Base-by-base conservation (phyloP, 1,140 invertebrate species). In the Drosophila virilis region DNA sequence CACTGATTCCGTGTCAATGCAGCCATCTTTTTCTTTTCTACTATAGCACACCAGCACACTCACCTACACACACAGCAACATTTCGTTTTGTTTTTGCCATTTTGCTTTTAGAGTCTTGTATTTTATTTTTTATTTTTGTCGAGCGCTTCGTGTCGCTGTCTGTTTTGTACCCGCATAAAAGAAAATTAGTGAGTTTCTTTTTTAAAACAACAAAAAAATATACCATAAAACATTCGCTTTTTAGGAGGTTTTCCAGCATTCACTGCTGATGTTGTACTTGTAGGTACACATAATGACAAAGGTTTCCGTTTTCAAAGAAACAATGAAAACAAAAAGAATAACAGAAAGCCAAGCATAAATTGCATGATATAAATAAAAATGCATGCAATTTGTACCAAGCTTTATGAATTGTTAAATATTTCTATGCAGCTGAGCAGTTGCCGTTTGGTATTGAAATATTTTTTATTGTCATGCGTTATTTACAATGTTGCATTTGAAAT, bases 1-100 rank as follows among this genome's bases (percentile, higher is more conserved):
- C 80, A 84, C 84, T 84, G 84, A 88, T 89, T 89, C 83, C 78
- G 77, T 84, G 79, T 83, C 73, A 72, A 51, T 85, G 78, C 82
- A 88, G 76, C 83, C 78, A 86, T 86, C 82, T 82, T 86, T 86
- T 88, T 88, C 84, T 83, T 88, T 88, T 88, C 84, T 73, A 89
- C 79, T 66, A 77, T 57, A 76, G 42, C 45, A 74, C 77, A 78
- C 77, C 57, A 68, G 72, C 73, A 52, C 35, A 13, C 42, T 22
- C 32, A 65, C 48, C 22, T 28, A 72, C 75, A 64, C 50, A 69
- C 38, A 61, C 46, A 62, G 32, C 32, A 62, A 33, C 65, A 48
- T 64, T 74, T 71, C 22, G 54, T 72, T 71, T 75, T 70, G 67
- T 75, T 85, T 88, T 73, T 71, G 57, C 51, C 65, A 55, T 70